Evolutionary conservation across 2,113 vertebrate genomes (phyloP).

Genomic region (Gavialis gangeticus): DNA sequence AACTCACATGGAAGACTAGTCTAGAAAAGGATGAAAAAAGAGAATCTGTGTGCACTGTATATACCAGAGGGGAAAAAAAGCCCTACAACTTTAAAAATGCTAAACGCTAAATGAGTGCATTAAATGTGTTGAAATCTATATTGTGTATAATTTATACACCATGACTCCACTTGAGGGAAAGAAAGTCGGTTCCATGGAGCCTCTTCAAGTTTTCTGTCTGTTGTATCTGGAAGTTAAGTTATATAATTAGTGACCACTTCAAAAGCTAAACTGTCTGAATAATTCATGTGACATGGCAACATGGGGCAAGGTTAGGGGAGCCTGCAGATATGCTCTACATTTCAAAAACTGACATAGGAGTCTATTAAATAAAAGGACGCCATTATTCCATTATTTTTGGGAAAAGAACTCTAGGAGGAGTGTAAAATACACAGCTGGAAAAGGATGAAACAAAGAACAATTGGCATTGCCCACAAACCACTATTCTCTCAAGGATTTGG

Average conservation of each 20-base stretch:
- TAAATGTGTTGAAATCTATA: slow-evolving; percentile 28
- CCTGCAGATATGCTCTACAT: slow-evolving; percentile 32
- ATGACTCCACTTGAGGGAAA: not conserved
- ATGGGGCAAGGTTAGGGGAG: slow-evolving; percentile 7
- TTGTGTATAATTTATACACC: slow-evolving; percentile 29
- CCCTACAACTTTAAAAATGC: slow-evolving; percentile 22
- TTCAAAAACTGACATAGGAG: slow-evolving; percentile 4
- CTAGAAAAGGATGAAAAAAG: not conserved
- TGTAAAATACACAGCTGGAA: slow-evolving; percentile 11
- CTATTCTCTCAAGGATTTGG: not conserved
- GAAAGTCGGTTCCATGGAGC: slow-evolving; percentile 14
- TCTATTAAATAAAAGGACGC: slow-evolving; percentile 18
- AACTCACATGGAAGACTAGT: not conserved
- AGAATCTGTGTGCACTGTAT: not conserved
- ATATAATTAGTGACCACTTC: slow-evolving; percentile 59
- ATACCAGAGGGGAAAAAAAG: not conserved
- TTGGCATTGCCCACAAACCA: not conserved
- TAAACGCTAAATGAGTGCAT: not conserved
- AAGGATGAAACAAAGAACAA: not conserved
- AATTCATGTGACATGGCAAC: slow-evolving; percentile 31
- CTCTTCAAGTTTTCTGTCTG: slow-evolving; percentile 12
- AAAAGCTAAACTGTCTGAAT: slow-evolving; percentile 64
- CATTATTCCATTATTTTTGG: not conserved
- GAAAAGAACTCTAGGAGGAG: not conserved
- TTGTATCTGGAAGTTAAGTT: slow-evolving; percentile 32